phyloP scores from a whole-genome alignment of 2,888 invertebrate genomes.

The Campoplex capitator region DNA sequence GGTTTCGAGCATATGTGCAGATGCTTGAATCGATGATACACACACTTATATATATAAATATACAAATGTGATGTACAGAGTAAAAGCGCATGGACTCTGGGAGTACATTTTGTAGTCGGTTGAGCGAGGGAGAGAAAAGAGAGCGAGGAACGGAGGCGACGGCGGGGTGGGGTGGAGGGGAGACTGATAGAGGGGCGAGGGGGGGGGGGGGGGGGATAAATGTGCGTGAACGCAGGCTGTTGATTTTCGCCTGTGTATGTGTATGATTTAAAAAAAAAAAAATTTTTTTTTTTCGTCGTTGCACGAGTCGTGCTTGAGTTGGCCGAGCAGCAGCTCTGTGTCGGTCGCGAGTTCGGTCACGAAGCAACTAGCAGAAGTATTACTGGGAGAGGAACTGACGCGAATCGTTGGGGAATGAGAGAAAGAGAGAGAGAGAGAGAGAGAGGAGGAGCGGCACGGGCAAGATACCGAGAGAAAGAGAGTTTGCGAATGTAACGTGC shows the following conservation, averaged over 20 bases:
- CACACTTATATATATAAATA: background rate
- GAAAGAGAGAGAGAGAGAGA: constrained; percentile 38
- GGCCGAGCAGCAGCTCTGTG: constrained; percentile 70
- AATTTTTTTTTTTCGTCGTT: constrained; percentile 71
- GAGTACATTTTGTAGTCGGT: constrained; percentile 50
- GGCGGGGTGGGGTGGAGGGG: background rate
- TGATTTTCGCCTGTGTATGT: background rate
- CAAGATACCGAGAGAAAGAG: constrained; percentile 62
- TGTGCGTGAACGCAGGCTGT: constrained; percentile 59
- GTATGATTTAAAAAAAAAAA: too few relatives aligned
- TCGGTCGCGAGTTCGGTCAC: constrained; percentile 75
- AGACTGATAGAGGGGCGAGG: constrained; percentile 8
- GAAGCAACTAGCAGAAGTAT: constrained; percentile 55
- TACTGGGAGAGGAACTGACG: constrained; percentile 40
- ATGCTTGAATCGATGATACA: constrained; percentile 26
- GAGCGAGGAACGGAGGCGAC: too few relatives aligned
- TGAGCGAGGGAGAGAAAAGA: background rate
- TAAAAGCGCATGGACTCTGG: constrained; percentile 34
- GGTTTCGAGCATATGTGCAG: constrained; percentile 42
- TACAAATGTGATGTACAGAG: background rate
- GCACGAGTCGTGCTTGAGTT: constrained; percentile 77
- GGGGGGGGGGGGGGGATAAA: constrained; percentile 20
- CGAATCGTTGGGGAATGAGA: constrained; percentile 48
- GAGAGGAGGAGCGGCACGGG: constrained; percentile 6
- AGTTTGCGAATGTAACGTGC: constrained; percentile 27